phyloP scores from a whole-genome alignment of 1,140 invertebrate genomes.

The Temnothorax nylanderi region DNA sequence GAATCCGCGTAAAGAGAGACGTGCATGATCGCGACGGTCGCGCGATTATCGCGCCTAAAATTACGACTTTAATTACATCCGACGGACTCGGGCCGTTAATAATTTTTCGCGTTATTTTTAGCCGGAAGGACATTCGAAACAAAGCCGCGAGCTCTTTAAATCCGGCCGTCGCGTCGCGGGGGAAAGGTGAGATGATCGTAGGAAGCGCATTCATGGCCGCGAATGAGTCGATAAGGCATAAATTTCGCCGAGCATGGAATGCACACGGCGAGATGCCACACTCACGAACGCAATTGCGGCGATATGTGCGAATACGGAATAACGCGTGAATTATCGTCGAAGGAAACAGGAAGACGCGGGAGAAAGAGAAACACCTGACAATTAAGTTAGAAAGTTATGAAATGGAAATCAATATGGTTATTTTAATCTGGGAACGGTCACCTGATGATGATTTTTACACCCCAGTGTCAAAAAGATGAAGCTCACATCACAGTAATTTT shows the following conservation, averaged over 20 bases:
- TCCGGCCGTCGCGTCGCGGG: background rate
- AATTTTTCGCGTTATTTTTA: constrained; percentile 48
- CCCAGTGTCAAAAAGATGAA: too few species aligned
- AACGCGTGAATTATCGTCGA: background rate
- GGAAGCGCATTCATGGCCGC: constrained; percentile 22
- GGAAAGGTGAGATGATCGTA: constrained; percentile 30
- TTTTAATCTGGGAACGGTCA: too few species aligned
- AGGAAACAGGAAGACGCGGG: background rate
- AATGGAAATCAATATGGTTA: background rate
- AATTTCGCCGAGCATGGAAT: constrained; percentile 33
- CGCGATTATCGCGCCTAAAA: constrained; percentile 38
- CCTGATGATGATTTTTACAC: too few species aligned
- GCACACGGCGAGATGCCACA: background rate
- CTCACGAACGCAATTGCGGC: background rate
- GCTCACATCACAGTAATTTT: too few species aligned
- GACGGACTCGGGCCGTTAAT: constrained; percentile 28
- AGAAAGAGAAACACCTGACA: background rate
- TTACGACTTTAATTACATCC: constrained; percentile 9
- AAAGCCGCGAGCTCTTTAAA: constrained; percentile 13
- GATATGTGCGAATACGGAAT: background rate
- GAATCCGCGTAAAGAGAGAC: background rate
- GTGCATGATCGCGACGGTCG: background rate
- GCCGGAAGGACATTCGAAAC: constrained; percentile 39
- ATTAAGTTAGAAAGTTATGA: background rate
- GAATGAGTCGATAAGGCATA: constrained; percentile 33